These are phyloP conservation scores for Pectinophora gossypiella DNA, from an alignment of 1,140 invertebrate genomes.

Conservation along the genomic window DNA sequence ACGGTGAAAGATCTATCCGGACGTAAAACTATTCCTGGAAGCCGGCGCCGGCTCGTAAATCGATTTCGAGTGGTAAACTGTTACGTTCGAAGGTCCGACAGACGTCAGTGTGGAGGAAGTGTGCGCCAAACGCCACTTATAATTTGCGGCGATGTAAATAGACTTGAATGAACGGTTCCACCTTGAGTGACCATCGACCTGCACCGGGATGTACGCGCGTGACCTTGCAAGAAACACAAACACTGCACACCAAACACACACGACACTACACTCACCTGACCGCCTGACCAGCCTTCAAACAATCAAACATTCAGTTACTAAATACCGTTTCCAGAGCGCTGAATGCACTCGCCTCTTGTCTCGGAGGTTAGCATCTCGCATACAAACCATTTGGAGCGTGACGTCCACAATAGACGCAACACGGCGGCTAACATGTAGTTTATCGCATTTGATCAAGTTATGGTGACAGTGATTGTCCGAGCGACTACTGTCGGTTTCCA, in stretches of 20 bases:
- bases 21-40: conserved; percentile 46
- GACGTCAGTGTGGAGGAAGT: conserved; percentile 63
- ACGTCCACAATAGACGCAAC: not conserved
- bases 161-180: conserved; percentile 69
- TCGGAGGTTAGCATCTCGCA: not conserved
- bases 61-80: conserved; percentile 22
- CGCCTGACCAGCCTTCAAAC: not conserved
- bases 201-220: conserved; percentile 55
- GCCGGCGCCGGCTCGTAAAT: conserved; percentile 26
- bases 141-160: conserved; percentile 64
- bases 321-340: not conserved
- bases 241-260: conserved; percentile 23
- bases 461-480: conserved; percentile 45
- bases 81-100: conserved; percentile 45
- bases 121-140: conserved; percentile 47
- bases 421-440: conserved; percentile 5
- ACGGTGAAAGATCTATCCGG: conserved; percentile 29
- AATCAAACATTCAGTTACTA: not conserved
- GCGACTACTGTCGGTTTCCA: conserved; percentile 61
- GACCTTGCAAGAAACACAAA: conserved; percentile 58
- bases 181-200: conserved; percentile 66
- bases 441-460: conserved; percentile 39
- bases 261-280: not conserved
- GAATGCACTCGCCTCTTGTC: not conserved
- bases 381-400: conserved; percentile 8